A percentile compares a stretch with the other conserved stretches of the same genome.
Conservation (phyloP, 2,797 vertebrate species). For the Arctocebus calabarensis region DNA sequence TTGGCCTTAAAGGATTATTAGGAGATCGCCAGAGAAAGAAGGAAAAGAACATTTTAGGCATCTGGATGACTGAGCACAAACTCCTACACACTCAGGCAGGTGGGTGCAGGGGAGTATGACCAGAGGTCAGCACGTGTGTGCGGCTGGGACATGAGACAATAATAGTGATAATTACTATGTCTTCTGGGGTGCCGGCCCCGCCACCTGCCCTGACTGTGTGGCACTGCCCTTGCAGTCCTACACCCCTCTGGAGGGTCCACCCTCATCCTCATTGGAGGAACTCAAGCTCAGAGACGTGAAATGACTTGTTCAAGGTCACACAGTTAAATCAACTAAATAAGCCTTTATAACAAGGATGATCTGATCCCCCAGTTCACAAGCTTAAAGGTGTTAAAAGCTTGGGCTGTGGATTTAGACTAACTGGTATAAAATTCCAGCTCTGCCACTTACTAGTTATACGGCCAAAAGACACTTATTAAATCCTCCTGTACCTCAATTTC, state of each 20-base stretch:
- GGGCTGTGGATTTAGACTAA: neutral
- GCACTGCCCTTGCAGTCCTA: neutral
- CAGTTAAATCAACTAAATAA: neutral
- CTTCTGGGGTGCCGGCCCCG: neutral
- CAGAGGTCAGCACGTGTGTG: fast-evolving
- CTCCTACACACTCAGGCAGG: fast-evolving
- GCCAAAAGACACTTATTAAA: neutral
- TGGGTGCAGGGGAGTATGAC: fast-evolving
- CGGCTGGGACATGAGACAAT: fast-evolving
- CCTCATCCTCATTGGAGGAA: neutral
- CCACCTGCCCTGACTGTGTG: fast-evolving
- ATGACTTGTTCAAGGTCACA: neutral
- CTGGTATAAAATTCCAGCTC: neutral
- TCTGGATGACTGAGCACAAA: neutral
- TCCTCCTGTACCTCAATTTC: neutral
- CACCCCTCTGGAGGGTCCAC: fast-evolving
- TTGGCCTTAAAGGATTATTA: neutral
- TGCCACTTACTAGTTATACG: neutral
- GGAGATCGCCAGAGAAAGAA: neutral
- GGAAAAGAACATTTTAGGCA: neutral
- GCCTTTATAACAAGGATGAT: neutral
- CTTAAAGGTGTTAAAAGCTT: neutral
- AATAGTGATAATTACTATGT: fast-evolving
- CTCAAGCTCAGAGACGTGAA: neutral
- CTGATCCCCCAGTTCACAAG: neutral